Evolutionary conservation across 1,140 invertebrate species (phyloP).

Genomic region (Neodiprion virginianus): DNA sequence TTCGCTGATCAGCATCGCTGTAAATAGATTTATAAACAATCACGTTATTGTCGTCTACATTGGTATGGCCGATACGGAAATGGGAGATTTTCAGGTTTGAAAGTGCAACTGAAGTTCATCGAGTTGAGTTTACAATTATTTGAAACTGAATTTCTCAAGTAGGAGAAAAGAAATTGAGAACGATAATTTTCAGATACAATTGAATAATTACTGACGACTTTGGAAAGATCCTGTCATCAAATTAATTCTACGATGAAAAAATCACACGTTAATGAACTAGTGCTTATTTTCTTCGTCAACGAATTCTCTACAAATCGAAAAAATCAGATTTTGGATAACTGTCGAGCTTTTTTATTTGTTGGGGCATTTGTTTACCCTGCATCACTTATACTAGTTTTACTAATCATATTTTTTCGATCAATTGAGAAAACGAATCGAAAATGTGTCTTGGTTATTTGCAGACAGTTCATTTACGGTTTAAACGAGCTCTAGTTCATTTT

Average conservation of each 20-base stretch:
- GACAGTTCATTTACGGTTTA: no score
- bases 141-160: background rate
- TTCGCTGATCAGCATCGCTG: conserved; percentile 44
- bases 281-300: background rate
- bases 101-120: no score
- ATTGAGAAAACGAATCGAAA: no score
- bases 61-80: conserved; percentile 7
- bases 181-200: background rate
- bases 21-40: conserved; percentile 19
- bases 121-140: no score
- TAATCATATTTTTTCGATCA: no score
- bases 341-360: no score
- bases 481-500: no score
- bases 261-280: background rate
- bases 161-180: background rate
- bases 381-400: no score
- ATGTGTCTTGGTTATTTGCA: no score
- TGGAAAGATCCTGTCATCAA: background rate
- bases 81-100: background rate
- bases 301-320: background rate
- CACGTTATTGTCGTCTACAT: conserved; percentile 14
- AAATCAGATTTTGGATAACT: no score
- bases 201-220: background rate
- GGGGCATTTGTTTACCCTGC: no score
- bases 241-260: background rate